Percentiles rank a stretch among this genome's conserved stretches.
Conservation (phyloP, 2,888 invertebrate species). For the Barypeithes pellucidus region DNA sequence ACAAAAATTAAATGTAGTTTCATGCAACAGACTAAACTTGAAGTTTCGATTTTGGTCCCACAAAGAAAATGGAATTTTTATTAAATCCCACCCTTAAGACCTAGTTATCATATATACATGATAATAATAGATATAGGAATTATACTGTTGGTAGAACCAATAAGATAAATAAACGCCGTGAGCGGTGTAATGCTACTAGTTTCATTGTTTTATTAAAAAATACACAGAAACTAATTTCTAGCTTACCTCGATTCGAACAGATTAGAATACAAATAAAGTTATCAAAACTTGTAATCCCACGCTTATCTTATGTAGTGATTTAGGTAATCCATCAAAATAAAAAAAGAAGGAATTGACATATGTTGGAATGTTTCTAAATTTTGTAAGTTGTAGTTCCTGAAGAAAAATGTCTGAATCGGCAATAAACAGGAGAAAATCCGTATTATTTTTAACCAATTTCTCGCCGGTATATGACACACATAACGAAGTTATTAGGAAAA, state of each 20-base stretch:
- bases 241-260: neutral
- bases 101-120: too few relatives aligned
- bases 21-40: too few relatives aligned
- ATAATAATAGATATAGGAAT: too few relatives aligned
- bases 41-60: too few relatives aligned
- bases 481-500: conserved; percentile 60
- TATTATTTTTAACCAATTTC: conserved; percentile 56
- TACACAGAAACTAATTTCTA: neutral
- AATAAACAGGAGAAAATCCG: conserved; percentile 56
- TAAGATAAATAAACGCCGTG: too few relatives aligned
- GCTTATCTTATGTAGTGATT: conserved; percentile 29
- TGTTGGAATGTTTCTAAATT: conserved; percentile 4
- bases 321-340: conserved; percentile 29
- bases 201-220: neutral
- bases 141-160: too few relatives aligned
- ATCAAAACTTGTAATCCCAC: neutral
- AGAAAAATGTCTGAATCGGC: conserved; percentile 53
- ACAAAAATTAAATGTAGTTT: too few relatives aligned
- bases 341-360: neutral
- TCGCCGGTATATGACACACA: conserved; percentile 58
- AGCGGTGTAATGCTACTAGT: too few relatives aligned
- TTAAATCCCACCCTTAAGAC: too few relatives aligned
- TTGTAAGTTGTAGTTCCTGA: neutral
- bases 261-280: conserved; percentile 4
- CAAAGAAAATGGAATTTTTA: too few relatives aligned